Evolutionary conservation across 2,888 invertebrate genomes (phyloP).

Genomic region (Ochropleura plecta): DNA sequence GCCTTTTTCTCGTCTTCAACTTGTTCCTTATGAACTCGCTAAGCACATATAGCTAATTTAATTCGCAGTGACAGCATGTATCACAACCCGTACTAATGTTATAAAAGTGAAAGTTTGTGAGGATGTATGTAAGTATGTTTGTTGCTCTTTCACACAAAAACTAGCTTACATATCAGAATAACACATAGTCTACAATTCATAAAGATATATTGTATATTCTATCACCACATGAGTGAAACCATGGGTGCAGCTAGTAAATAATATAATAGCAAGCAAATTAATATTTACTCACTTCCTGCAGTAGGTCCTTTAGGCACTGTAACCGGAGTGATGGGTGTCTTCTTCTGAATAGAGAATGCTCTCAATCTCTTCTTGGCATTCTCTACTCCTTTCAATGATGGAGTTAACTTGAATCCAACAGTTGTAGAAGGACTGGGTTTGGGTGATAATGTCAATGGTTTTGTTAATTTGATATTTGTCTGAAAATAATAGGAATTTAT

Average conservation of each 20-base stretch:
- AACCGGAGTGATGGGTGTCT: constrained; percentile 77
- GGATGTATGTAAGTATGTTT: no score
- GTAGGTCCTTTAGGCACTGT: constrained; percentile 73
- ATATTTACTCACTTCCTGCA: constrained; percentile 75
- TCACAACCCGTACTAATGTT: no score
- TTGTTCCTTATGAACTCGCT: neutral
- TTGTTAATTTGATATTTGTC: constrained; percentile 37
- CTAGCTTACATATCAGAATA: no score
- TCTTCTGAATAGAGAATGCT: constrained; percentile 89
- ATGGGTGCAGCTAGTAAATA: no score
- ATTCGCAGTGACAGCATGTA: neutral
- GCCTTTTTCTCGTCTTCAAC: no score
- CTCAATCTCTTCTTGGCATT: constrained; percentile 86
- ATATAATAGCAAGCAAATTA: neutral
- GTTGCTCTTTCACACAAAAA: no score
- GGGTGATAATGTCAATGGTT: constrained; percentile 30
- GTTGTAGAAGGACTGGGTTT: constrained; percentile 33
- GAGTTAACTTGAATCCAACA: constrained; percentile 62
- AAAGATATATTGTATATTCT: no score
- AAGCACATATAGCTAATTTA: neutral
- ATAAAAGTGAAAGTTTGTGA: no score
- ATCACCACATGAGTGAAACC: no score
- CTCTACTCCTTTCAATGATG: constrained; percentile 80
- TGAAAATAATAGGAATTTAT: constrained; percentile 25
- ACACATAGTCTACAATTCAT: no score